Percentiles rank a stretch among this genome's conserved stretches.
phyloP scores from a whole-genome alignment of 2,888 invertebrate species.

The Rhagonycha fulva region DNA sequence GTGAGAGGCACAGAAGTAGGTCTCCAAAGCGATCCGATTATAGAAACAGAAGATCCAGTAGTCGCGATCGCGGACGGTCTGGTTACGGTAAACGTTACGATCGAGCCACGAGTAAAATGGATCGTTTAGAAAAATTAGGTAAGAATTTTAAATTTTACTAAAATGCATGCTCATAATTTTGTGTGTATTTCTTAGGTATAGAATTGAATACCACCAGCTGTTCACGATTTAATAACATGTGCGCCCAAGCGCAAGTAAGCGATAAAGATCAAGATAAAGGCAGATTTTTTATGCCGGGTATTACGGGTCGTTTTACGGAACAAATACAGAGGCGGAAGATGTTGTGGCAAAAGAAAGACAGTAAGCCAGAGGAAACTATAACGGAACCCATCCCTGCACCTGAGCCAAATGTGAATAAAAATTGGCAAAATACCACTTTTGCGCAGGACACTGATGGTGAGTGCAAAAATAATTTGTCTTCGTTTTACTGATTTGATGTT shows the following conservation, averaged over 20 bases:
- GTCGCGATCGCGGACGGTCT: conserved; percentile 42
- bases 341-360: conserved; percentile 82
- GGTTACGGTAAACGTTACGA: conserved; percentile 53
- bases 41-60: conserved; percentile 41
- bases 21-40: conserved; percentile 37
- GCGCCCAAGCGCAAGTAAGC: conserved; percentile 57
- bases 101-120: conserved; percentile 54
- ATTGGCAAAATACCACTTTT: conserved; percentile 85
- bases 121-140: conserved; percentile 57
- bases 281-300: conserved; percentile 52
- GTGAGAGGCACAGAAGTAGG: conserved; percentile 42
- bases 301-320: conserved; percentile 76
- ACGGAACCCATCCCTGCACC: conserved; percentile 44
- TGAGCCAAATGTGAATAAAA: conserved; percentile 53
- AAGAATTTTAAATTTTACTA: conserved; percentile 20
- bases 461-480: not conserved
- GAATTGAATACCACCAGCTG: conserved; percentile 53
- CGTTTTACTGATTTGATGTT: conserved; percentile 10
- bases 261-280: conserved; percentile 61
- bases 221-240: conserved; percentile 44
- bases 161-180: not conserved
- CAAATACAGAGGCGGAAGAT: conserved; percentile 91
- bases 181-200: conserved; percentile 29
- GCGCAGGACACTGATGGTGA: conserved; percentile 86
- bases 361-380: conserved; percentile 15